phyloP scores from a whole-genome alignment of 2,888 invertebrate species.

The Uropetala carovei region DNA sequence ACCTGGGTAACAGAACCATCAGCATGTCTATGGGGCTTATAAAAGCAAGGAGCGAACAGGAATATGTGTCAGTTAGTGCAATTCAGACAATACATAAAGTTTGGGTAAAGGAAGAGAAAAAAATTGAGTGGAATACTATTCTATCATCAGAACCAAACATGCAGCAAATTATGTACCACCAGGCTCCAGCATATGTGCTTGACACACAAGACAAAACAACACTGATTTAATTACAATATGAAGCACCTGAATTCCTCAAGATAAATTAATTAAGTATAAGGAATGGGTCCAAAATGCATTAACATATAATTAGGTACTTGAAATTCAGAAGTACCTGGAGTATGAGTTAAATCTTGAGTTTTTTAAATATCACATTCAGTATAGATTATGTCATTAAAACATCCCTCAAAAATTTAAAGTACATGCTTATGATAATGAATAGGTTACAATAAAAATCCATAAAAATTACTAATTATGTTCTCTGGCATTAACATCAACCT shows the following conservation, averaged over 20 bases:
- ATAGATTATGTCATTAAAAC: too few relatives aligned
- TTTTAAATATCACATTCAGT: not conserved
- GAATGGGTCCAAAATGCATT: slow-evolving; percentile 39
- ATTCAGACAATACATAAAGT: slow-evolving; percentile 69
- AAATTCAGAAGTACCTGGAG: not conserved
- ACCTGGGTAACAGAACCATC: slow-evolving; percentile 96
- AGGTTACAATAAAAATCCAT: too few relatives aligned
- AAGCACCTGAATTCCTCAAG: slow-evolving; percentile 34
- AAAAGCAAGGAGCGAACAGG: slow-evolving; percentile 74
- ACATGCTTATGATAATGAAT: too few relatives aligned
- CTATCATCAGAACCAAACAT: slow-evolving; percentile 61
- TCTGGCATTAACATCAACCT: not conserved
- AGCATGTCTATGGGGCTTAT: slow-evolving; percentile 92
- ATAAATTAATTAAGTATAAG: slow-evolving; percentile 26
- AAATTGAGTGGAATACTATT: slow-evolving; percentile 55
- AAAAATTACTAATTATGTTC: too few relatives aligned
- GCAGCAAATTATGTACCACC: slow-evolving; percentile 56
- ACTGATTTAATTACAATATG: slow-evolving; percentile 48
- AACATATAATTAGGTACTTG: not conserved
- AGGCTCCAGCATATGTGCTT: slow-evolving; percentile 63
- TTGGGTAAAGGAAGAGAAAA: slow-evolving; percentile 37
- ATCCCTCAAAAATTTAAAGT: too few relatives aligned
- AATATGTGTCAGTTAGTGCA: slow-evolving; percentile 70
- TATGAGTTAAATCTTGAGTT: not conserved
- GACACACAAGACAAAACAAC: slow-evolving; percentile 62